A percentile compares a stretch with the other conserved stretches of the same genome.
These are phyloP conservation scores for Vulpes ferrilata DNA, from an alignment of 2,113 vertebrate species.

Conservation along the genomic window DNA sequence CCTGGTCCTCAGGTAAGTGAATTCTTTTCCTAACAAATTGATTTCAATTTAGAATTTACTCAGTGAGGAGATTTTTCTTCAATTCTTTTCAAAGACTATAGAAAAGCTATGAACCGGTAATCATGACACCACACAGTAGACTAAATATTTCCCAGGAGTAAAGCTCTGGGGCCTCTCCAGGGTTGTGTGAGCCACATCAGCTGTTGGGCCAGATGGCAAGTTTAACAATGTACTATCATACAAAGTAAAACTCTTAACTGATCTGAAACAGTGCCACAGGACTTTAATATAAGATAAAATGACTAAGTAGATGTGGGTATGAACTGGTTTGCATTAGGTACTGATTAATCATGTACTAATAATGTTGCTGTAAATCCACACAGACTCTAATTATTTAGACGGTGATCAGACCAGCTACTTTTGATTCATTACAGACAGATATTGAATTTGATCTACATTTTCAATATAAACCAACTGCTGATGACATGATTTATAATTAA, in stretches of 20 bases:
- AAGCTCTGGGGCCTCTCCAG: conserved; percentile 83
- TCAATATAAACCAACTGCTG: conserved; percentile 70
- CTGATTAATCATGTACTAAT: conserved; percentile 85
- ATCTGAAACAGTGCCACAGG: conserved; percentile 81
- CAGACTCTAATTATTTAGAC: conserved; percentile 74
- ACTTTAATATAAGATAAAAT: conserved; percentile 82
- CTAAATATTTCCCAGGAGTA: conserved; percentile 85
- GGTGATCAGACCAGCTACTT: conserved; percentile 71
- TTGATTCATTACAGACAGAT: conserved; percentile 79
- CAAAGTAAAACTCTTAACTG: conserved; percentile 86
- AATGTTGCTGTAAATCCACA: conserved; percentile 76
- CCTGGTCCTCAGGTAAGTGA: conserved; percentile 90
- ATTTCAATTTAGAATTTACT: neutral
- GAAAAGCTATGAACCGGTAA: conserved; percentile 83
- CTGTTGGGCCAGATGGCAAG: conserved; percentile 87
- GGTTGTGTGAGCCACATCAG: conserved; percentile 82
- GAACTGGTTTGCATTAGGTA: conserved; percentile 80
- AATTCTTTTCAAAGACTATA: conserved; percentile 53
- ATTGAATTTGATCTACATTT: conserved; percentile 78
- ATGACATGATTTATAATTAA: conserved; percentile 74
- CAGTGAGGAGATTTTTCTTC: conserved; percentile 1
- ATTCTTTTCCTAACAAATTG: conserved; percentile 62
- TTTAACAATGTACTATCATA: conserved; percentile 80
- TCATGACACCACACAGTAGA: conserved; percentile 83
- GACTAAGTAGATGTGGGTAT: conserved; percentile 76